Evolutionary conservation across 2,888 invertebrate genomes (phyloP).

Genomic region (Megalurothrips usitatus): DNA sequence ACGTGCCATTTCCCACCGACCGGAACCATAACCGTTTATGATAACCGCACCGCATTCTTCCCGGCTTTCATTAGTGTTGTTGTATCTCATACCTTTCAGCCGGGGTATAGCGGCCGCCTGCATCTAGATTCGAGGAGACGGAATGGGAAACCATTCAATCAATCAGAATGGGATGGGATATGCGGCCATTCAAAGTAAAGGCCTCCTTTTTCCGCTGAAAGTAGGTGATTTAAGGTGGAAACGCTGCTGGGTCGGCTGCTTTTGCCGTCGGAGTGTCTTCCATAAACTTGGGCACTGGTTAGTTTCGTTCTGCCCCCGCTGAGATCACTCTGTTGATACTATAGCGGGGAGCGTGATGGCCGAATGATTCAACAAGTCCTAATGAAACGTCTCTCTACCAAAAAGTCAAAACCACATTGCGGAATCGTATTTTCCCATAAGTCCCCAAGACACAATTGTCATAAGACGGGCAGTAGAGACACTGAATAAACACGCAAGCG

Average conservation of each 20-base stretch:
- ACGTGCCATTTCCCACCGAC: neutral
- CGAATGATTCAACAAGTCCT: too few relatives aligned
- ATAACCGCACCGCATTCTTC: constrained; percentile 7
- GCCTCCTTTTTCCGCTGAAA: neutral
- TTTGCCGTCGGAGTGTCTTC: too few relatives aligned
- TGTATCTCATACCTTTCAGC: neutral
- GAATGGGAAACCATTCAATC: constrained; percentile 17
- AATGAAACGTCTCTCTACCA: too few relatives aligned
- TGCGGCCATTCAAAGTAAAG: neutral
- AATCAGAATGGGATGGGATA: constrained; percentile 3
- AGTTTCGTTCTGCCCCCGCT: too few relatives aligned
- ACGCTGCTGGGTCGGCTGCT: neutral
- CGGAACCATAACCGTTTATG: constrained; percentile 20
- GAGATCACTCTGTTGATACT: too few relatives aligned
- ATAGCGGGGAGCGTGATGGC: too few relatives aligned
- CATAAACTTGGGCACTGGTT: too few relatives aligned
- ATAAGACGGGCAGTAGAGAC: neutral
- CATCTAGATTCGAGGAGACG: constrained; percentile 20
- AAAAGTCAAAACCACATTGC: too few relatives aligned
- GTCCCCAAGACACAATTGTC: neutral
- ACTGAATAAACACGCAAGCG: constrained; percentile 11
- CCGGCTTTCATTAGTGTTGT: neutral
- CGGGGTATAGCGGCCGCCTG: neutral
- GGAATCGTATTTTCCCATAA: too few relatives aligned
- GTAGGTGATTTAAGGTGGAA: neutral